Evolutionary conservation across 1,140 invertebrate species (phyloP), one percentile per base, ranked within the genome.

Genomic region (Pollicipes pollicipes): DNA sequence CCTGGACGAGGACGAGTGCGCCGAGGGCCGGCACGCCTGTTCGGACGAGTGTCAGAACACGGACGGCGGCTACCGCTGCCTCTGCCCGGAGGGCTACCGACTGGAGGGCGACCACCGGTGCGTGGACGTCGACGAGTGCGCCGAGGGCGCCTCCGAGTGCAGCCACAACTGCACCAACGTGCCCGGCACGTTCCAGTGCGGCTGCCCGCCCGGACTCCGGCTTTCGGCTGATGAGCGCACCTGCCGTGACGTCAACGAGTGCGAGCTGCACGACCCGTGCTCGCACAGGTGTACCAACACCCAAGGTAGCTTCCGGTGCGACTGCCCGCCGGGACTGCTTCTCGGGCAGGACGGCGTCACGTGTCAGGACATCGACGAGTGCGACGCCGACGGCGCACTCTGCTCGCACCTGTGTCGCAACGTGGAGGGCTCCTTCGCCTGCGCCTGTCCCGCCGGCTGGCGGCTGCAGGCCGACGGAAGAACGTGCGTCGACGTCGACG

Each of bases 351-450:
- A 83, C 69, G 80, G 82, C 4, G 84, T 83, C 75, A 79, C 78
- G 32, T 84, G 83, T 74, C 78, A 78, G 77, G 86, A 88, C 77
- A 80, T 89, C 16, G 84, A 90, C 75, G 89, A 91, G 76, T 91
- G 88, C 74, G 73, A 77, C 74, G 81, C 81, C 72, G 78, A 77
- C 73, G 73, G 80, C 6, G 75, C 77, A 17, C 74, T 81, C 80
- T 84, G 83, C 73, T 79, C 79, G 68, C 78, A 88, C 75, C 80
- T 85, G 24, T 95, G 93, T 77, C 79, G 88, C n/a, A 95, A 95
- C 78, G 88, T 87, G 0, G 79, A 86, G 2, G 93, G 93, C 2
- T 89, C 88, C 17, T 95, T 86, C 78, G 84, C 85, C 69, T 95
- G 93, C 77, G 83, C 85, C 28, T 95, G 93, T 58, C 27, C 35